Evolutionary conservation across 1,140 invertebrate genomes (phyloP).

Genomic region (Pogonus chalceus): DNA sequence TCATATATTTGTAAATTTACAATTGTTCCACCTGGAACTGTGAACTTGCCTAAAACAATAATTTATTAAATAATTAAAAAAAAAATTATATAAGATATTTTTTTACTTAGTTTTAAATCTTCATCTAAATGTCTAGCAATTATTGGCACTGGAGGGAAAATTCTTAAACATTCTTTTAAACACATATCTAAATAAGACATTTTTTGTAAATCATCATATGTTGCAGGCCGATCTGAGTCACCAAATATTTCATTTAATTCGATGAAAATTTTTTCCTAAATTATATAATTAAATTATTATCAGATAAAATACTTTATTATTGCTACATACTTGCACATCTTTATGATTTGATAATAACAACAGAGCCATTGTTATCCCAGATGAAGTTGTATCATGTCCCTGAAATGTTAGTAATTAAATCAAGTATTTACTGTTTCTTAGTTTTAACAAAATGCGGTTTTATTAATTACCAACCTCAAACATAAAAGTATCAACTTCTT

Average conservation of each 20-base stretch:
- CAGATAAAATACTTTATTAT: background rate
- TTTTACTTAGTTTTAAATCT: constrained; percentile 33
- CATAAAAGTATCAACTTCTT: constrained; percentile 69
- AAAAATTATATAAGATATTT: background rate
- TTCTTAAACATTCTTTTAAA: constrained; percentile 46
- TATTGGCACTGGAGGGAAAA: constrained; percentile 57
- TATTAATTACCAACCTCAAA: constrained; percentile 35
- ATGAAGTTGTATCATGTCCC: background rate
- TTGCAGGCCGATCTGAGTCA: background rate
- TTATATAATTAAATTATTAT: background rate
- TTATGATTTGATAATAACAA: background rate
- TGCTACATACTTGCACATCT: background rate
- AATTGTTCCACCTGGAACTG: background rate
- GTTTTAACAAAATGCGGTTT: background rate
- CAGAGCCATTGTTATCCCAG: background rate
- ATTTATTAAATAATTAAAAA: background rate
- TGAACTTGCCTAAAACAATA: background rate
- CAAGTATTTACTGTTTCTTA: too few relatives aligned
- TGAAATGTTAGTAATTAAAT: too few relatives aligned
- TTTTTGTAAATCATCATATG: constrained; percentile 42
- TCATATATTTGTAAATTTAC: background rate
- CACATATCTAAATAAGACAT: constrained; percentile 53
- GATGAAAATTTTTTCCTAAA: background rate
- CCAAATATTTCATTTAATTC: constrained; percentile 27
- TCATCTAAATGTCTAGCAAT: constrained; percentile 43